Evolutionary conservation across 1,140 invertebrate genomes (phyloP).

Genomic region (Bombus affinis): DNA sequence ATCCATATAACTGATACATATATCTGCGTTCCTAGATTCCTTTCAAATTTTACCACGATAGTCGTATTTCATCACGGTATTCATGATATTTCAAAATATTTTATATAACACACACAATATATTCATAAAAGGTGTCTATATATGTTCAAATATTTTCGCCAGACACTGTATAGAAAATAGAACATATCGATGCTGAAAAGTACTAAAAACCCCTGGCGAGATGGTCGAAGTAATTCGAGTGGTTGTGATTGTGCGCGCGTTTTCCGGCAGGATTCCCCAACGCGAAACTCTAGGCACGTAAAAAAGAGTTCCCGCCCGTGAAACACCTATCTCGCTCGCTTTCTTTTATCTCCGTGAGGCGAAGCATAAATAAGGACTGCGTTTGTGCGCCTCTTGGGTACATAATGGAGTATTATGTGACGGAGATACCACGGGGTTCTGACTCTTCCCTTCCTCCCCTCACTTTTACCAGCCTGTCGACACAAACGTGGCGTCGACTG

Average conservation of each 20-base stretch:
- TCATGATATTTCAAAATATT: neutral
- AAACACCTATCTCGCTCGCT: slow-evolving; percentile 61
- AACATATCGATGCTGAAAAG: neutral
- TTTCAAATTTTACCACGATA: too few relatives aligned
- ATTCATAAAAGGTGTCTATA: neutral
- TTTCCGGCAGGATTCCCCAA: slow-evolving; percentile 40
- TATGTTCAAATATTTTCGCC: neutral
- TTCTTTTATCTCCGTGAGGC: slow-evolving; percentile 73
- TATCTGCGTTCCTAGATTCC: too few relatives aligned
- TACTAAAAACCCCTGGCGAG: neutral
- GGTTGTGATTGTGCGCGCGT: slow-evolving; percentile 34
- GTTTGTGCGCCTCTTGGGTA: slow-evolving; percentile 74
- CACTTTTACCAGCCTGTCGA: slow-evolving; percentile 44
- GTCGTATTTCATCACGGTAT: too few relatives aligned
- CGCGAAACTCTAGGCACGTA: slow-evolving; percentile 40
- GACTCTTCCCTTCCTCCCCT: slow-evolving; percentile 38
- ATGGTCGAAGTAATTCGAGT: slow-evolving; percentile 14
- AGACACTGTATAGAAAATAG: too few relatives aligned
- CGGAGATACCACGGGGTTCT: slow-evolving; percentile 68
- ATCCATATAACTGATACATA: too few relatives aligned
- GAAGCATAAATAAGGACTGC: slow-evolving; percentile 76
- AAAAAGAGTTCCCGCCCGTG: slow-evolving; percentile 49
- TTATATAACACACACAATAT: neutral
- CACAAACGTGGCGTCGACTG: slow-evolving; percentile 21
- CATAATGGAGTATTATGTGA: slow-evolving; percentile 76